A percentile compares a stretch with the other conserved stretches of the same genome.
Conservation (phyloP, 2,113 vertebrate species). For the Pseudorhombus dupliciocellatus region DNA sequence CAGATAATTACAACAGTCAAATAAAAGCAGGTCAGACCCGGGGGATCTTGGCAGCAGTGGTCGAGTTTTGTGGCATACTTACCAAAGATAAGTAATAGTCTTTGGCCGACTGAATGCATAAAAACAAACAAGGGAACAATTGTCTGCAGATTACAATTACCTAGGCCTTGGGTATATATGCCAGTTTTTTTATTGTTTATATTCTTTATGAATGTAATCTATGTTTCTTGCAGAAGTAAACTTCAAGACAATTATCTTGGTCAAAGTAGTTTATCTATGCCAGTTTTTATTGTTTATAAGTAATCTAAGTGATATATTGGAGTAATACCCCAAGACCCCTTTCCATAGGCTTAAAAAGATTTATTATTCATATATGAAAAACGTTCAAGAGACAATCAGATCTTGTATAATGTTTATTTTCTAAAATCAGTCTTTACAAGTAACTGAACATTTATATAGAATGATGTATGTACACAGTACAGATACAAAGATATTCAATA, state of each 20-base stretch:
- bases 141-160: no score
- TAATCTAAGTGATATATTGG: neutral
- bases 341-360: neutral
- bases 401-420: conserved; percentile 71
- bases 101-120: no score
- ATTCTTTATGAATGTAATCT: no score
- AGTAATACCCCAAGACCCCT: neutral
- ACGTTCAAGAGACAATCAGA: neutral
- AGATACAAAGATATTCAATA: conserved; percentile 79
- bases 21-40: neutral
- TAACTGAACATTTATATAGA: conserved; percentile 71
- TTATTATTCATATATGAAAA: neutral
- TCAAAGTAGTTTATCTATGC: neutral
- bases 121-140: no score
- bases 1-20: neutral
- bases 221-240: neutral
- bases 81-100: no score
- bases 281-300: neutral
- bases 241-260: neutral
- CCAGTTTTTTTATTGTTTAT: no score
- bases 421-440: conserved; percentile 74
- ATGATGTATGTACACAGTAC: conserved; percentile 77
- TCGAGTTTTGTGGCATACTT: neutral
- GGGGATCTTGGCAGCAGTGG: neutral
- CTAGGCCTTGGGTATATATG: no score